phyloP scores from a whole-genome alignment of 1,140 invertebrate species.

The Lordiphosa clarofinis region DNA sequence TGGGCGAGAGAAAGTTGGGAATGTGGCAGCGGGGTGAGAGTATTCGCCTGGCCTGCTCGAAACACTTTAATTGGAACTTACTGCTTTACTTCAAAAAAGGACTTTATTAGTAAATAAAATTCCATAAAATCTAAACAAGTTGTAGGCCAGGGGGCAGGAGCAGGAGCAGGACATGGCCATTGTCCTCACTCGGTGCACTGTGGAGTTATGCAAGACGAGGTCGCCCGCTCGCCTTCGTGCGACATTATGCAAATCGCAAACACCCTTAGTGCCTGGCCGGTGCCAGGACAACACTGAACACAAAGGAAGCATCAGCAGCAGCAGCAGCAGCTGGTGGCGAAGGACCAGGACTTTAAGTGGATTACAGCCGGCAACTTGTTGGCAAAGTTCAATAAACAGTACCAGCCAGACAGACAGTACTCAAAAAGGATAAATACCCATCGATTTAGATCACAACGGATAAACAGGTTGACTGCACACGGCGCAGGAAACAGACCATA shows the following conservation, averaged over 20 bases:
- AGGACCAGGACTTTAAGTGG: slow-evolving; percentile 42
- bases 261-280: neutral
- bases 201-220: neutral
- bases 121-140: slow-evolving; percentile 36
- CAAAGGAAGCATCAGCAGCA: slow-evolving; percentile 3
- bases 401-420: slow-evolving; percentile 9
- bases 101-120: slow-evolving; percentile 57
- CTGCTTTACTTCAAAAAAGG: slow-evolving; percentile 27
- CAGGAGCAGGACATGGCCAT: neutral
- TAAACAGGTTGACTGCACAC: too few species aligned
- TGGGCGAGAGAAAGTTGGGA: too few species aligned
- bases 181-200: slow-evolving; percentile 10
- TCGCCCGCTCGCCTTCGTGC: slow-evolving; percentile 13
- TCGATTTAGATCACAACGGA: slow-evolving; percentile 2
- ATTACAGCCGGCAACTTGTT: slow-evolving; percentile 53
- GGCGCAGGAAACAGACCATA: too few species aligned
- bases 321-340: slow-evolving; percentile 13
- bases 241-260: slow-evolving; percentile 48
- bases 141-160: neutral
- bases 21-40: too few species aligned
- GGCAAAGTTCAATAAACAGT: slow-evolving; percentile 47
- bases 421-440: slow-evolving; percentile 11
- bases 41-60: too few species aligned
- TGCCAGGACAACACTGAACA: slow-evolving; percentile 28
- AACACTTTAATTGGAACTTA: too few species aligned